Evolutionary conservation across 2,797 vertebrate genomes (phyloP), one percentile per base, ranked within the genome.

Genomic region (Oreochromis mossambicus): DNA sequence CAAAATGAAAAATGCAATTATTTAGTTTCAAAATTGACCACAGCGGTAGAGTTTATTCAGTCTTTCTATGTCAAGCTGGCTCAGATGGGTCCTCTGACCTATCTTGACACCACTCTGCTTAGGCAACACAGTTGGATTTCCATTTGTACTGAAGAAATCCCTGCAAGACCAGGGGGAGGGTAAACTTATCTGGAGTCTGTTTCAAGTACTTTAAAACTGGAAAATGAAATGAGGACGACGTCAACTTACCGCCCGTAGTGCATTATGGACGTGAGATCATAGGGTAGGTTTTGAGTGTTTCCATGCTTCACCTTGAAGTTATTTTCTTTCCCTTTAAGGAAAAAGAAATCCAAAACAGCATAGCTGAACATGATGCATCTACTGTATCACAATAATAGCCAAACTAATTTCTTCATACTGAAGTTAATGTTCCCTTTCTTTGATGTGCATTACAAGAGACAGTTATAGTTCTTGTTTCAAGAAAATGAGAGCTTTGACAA

Each of bases 181-280:
- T 34, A 26, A 70, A 43, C 66, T 26, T 43, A 68, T 26, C 32
- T n/a, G 58, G 32, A 36, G 58, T 63, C 10, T 3, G 10, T 63
- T 61, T 36, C 32, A 63, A 63, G 32, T 63, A n/a, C 32, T 63
- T 36, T 11, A n/a, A 63, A 36, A 63, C 19, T 63, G 12, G 6
- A 36, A 21, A 38, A 66, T 66, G n/a, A 38, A 38, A 21, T 38
- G 3, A 63, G 34, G 34, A 14, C 0, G 0, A 38, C 0, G 2
- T 41, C n/a, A 13, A 90, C 94, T 91, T 52, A 94, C 93, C 1
- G 0, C 1, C 94, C 93, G 0, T 94, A 94, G 83, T 95, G 94
- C 91, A 92, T 94, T 6, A 95, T 93, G 66, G 94, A 95, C 1
- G 46, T 0, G 0, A 85, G 3, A 54, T 95, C 94, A 5, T 95